Evolutionary conservation across 2,797 vertebrate species (phyloP).

Genomic region (Threskiornis aethiopicus): DNA sequence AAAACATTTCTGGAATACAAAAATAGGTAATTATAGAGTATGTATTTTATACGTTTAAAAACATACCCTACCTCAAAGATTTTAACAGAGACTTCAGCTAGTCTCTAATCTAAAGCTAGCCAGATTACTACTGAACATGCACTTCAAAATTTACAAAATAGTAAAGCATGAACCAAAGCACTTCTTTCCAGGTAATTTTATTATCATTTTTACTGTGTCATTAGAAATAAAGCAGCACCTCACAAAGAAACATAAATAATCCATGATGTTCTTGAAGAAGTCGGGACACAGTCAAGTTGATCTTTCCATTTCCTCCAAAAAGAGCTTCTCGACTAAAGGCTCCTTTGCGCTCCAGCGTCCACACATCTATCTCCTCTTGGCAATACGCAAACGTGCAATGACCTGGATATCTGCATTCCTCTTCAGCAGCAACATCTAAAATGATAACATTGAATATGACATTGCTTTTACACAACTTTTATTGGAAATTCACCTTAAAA

Average conservation of each 20-base stretch:
- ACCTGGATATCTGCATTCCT: conserved; percentile 91
- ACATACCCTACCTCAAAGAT: neutral
- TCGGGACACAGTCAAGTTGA: conserved; percentile 86
- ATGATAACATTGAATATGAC: neutral
- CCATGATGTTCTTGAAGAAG: conserved; percentile 94
- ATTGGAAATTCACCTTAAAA: neutral
- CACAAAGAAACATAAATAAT: conserved; percentile 97
- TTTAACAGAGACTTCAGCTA: neutral
- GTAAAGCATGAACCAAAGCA: neutral
- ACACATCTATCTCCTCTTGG: conserved; percentile 97
- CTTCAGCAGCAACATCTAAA: conserved; percentile 91
- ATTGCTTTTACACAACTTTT: neutral
- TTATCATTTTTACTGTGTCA: neutral
- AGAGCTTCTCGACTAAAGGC: conserved; percentile 92
- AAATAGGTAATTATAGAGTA: neutral
- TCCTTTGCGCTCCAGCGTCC: conserved; percentile 94
- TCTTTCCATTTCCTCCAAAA: conserved; percentile 84
- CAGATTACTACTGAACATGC: neutral
- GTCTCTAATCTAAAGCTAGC: neutral
- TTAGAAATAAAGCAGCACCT: conserved; percentile 73
- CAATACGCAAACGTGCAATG: conserved; percentile 97
- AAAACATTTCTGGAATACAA: conserved; percentile 92
- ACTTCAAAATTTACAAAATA: neutral
- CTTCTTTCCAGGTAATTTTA: neutral
- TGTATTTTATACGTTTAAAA: neutral